Conservation (phyloP, 37 sponge, comb jelly and placozoan genomes). For the Tethya wilhelma region DNA sequence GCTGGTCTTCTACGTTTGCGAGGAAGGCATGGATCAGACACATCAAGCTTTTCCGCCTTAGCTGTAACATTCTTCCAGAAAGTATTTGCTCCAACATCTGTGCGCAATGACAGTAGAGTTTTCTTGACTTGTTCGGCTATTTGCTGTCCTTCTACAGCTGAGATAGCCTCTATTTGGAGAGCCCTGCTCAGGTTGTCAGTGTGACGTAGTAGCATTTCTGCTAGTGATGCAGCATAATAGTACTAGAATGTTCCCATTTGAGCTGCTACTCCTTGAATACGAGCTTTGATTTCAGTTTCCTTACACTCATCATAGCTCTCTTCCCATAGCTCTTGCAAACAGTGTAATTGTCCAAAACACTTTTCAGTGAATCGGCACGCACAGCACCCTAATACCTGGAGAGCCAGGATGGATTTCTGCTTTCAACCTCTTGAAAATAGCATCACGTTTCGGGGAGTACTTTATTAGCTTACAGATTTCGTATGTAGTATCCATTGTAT, state of each 20-base stretch:
- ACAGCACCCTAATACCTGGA: slow-evolving; percentile 65
- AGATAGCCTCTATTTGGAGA: slow-evolving; percentile 50
- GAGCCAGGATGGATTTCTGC: slow-evolving; percentile 19
- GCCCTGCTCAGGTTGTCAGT: slow-evolving; percentile 71
- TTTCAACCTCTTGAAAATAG: slow-evolving; percentile 46
- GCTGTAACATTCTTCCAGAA: neutral
- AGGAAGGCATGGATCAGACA: slow-evolving; percentile 23
- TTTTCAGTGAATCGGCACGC: slow-evolving; percentile 16
- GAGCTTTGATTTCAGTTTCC: slow-evolving; percentile 61
- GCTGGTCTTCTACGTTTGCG: slow-evolving; percentile 22
- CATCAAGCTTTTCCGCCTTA: neutral
- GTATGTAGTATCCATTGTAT: slow-evolving; percentile 45
- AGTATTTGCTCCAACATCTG: slow-evolving; percentile 12
- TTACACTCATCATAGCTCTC: slow-evolving; percentile 33
- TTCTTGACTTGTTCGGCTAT: slow-evolving; percentile 53
- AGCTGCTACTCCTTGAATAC: slow-evolving; percentile 55
- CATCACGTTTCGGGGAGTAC: slow-evolving; percentile 63
- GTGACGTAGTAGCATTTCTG: slow-evolving; percentile 31
- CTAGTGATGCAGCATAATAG: slow-evolving; percentile 50
- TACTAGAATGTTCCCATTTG: slow-evolving; percentile 49
- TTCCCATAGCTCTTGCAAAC: slow-evolving; percentile 44
- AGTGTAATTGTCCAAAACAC: slow-evolving; percentile 32
- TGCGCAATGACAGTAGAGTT: slow-evolving; percentile 49
- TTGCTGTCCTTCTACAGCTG: slow-evolving; percentile 58
- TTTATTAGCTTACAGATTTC: slow-evolving; percentile 63